phyloP scores from a whole-genome alignment of 2,888 invertebrate genomes.

The Disparrhopalites patrizii region DNA sequence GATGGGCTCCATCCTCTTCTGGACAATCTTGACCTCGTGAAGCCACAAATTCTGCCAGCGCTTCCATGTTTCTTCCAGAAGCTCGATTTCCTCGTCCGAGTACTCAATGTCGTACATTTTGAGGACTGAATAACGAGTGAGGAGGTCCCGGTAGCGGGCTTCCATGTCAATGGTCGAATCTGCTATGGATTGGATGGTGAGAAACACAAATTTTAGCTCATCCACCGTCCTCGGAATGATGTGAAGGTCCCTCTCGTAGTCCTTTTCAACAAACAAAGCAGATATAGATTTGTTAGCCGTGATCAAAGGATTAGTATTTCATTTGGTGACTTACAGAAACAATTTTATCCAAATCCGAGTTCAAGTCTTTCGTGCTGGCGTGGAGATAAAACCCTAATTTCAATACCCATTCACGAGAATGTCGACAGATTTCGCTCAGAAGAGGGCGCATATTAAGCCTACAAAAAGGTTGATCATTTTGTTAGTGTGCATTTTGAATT shows the following conservation, averaged over 20 bases:
- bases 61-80: slow-evolving; percentile 58
- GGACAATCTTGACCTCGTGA: slow-evolving; percentile 52
- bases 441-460: slow-evolving; percentile 68
- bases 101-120: slow-evolving; percentile 67
- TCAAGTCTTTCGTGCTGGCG: slow-evolving; percentile 63
- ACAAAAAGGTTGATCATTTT: too few species aligned
- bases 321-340: slow-evolving; percentile 62
- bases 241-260: slow-evolving; percentile 64
- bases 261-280: slow-evolving; percentile 49
- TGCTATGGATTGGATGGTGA: slow-evolving; percentile 71
- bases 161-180: slow-evolving; percentile 73
- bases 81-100: slow-evolving; percentile 57
- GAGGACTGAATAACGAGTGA: slow-evolving; percentile 73
- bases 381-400: slow-evolving; percentile 67
- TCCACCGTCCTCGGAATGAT: slow-evolving; percentile 72
- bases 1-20: slow-evolving; percentile 59
- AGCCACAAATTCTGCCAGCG: slow-evolving; percentile 44
- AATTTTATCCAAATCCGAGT: slow-evolving; percentile 64
- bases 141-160: slow-evolving; percentile 65
- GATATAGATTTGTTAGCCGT: background rate
- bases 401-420: slow-evolving; percentile 75
- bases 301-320: background rate
- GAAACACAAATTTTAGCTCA: slow-evolving; percentile 79
- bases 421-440: slow-evolving; percentile 64
- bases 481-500: too few species aligned